phyloP scores from a whole-genome alignment of 1,140 invertebrate species.

The Andricus grossulariae region DNA sequence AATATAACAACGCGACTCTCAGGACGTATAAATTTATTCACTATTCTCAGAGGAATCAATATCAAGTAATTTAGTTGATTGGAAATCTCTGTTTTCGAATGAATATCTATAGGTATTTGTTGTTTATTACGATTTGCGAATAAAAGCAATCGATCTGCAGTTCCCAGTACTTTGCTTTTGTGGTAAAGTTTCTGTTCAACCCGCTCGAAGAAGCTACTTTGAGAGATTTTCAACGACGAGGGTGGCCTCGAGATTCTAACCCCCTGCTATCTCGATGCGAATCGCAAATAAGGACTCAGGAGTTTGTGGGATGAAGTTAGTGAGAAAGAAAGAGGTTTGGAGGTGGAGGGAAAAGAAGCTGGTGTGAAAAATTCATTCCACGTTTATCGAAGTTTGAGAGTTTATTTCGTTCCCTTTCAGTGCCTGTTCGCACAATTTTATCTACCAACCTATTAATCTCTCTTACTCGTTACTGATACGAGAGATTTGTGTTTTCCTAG shows the following conservation, averaged over 20 bases:
- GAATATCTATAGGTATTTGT: not conserved
- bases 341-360: slow-evolving; percentile 21
- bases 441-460: slow-evolving; percentile 19
- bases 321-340: not conserved
- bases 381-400: slow-evolving; percentile 24
- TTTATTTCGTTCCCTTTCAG: slow-evolving; percentile 17
- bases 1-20: slow-evolving; percentile 16
- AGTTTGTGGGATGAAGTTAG: slow-evolving; percentile 11
- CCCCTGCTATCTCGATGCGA: slow-evolving; percentile 24
- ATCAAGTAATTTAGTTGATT: slow-evolving; percentile 9
- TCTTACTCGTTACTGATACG: slow-evolving; percentile 14
- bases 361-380: slow-evolving; percentile 30
- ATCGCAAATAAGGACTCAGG: slow-evolving; percentile 25
- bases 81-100: slow-evolving; percentile 16
- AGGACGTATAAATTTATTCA: not conserved
- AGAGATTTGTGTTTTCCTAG: slow-evolving; percentile 17
- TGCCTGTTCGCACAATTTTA: slow-evolving; percentile 26
- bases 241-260: not conserved
- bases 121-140: not conserved
- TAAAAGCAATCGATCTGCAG: slow-evolving; percentile 6
- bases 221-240: slow-evolving; percentile 12
- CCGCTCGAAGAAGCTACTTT: slow-evolving; percentile 21
- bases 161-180: slow-evolving; percentile 5
- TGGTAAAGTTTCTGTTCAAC: slow-evolving; percentile 27
- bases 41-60: not conserved